Evolutionary conservation across 2,797 vertebrate species (phyloP), one percentile per base, ranked within the genome.

Genomic region (Malurus splendens): DNA sequence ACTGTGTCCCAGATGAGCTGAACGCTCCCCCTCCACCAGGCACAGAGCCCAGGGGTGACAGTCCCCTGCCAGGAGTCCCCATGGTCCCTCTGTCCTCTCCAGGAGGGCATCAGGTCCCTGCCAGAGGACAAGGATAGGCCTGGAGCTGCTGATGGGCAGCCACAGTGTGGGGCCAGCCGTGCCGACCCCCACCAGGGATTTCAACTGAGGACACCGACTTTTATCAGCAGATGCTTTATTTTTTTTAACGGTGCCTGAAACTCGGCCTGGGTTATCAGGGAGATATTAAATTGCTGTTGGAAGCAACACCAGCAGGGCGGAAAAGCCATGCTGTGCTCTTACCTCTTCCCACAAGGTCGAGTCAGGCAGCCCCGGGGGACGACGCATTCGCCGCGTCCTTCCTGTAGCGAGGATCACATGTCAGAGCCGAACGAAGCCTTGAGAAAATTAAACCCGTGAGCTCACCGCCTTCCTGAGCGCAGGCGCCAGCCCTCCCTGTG

Each of bases 291-390:
- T 94, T 94, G 91, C 94, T 83, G 77, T 67, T 87, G 93, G 90
- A 87, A 95, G 91, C 45, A 45, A 64, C 93, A 85, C 87, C 87
- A 61, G 90, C 1, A 5, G 80, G 90, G 82, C 9, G 47, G 90
- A 85, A 89, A 92, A 92, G 90, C 91, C 12, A 3, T 30, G 76
- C 84, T 74, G 90, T 85, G 87, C 90, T 93, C 91, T 92, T 92
- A 82, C 90, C 91, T 94, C 94, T 90, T 82, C 91, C 87, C 94
- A 80, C 93, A 95, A 94, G 93, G 93, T 94, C 90, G 57, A 92
- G 91, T 3, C 86, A 86, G 89, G n/a, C 89, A 52, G 87, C 90
- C 94, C 91, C 66, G 1, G 65, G 94, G 93, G 93, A 93, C 47
- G 2, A 41, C 8, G 45, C 44, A 39, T 27, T 92, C 59, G 79